Evolutionary conservation across 1,140 invertebrate genomes (phyloP).

Genomic region (Aradophagus sp.): DNA sequence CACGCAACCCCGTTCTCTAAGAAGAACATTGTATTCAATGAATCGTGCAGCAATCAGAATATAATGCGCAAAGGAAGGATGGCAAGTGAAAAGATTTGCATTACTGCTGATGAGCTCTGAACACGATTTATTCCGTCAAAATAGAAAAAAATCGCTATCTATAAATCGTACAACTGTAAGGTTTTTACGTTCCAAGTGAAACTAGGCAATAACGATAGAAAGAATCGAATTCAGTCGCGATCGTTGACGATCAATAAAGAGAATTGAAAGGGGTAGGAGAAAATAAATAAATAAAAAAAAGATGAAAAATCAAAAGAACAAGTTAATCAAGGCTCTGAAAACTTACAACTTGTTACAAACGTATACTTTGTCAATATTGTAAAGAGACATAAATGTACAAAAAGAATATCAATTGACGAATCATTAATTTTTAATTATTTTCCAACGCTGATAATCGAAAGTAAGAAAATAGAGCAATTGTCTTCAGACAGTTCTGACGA

Average conservation of each 20-base stretch:
- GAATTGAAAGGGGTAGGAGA: neutral
- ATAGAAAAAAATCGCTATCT: slow-evolving; percentile 22
- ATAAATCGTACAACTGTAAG: slow-evolving; percentile 23
- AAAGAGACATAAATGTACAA: slow-evolving; percentile 15
- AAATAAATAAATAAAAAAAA: too few relatives aligned
- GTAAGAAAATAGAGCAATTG: too few relatives aligned
- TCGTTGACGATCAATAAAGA: slow-evolving; percentile 21
- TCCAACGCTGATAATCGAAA: too few relatives aligned
- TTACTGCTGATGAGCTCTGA: slow-evolving; percentile 36
- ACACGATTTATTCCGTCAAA: slow-evolving; percentile 17
- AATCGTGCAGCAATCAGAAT: slow-evolving; percentile 44
- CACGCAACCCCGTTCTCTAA: slow-evolving; percentile 37
- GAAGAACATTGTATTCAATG: slow-evolving; percentile 24
- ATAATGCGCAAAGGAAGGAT: slow-evolving; percentile 36
- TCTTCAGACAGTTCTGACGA: too few relatives aligned
- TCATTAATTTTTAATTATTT: too few relatives aligned
- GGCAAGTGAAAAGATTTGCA: slow-evolving; percentile 46
- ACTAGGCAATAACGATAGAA: slow-evolving; percentile 8
- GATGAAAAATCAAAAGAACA: too few relatives aligned
- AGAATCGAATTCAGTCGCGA: slow-evolving; percentile 39
- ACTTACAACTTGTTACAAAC: slow-evolving; percentile 35
- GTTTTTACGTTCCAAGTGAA: slow-evolving; percentile 11
- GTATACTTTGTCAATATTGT: neutral
- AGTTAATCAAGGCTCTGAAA: slow-evolving; percentile 24
- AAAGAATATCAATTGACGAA: slow-evolving; percentile 18